A percentile compares a stretch with the other conserved stretches of the same genome.
Conservation (phyloP, 2,888 invertebrate genomes). For the Troilus luridus region DNA sequence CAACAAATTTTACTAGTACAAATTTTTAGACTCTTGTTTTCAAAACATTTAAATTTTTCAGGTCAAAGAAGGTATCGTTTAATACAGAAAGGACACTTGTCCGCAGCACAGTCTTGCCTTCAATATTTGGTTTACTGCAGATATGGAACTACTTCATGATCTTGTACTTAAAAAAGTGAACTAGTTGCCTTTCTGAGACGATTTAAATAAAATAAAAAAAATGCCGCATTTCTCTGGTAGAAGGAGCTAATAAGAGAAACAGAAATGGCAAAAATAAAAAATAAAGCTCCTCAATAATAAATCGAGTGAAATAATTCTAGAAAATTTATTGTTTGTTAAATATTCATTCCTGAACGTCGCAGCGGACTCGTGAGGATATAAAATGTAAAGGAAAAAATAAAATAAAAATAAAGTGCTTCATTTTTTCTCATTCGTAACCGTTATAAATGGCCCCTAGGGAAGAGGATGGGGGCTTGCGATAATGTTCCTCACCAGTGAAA, state of each 20-base stretch:
- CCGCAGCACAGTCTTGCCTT: too few species aligned
- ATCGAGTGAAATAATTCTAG: slow-evolving; percentile 29
- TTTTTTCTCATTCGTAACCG: slow-evolving; percentile 18
- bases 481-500: neutral
- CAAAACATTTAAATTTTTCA: too few species aligned
- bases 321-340: slow-evolving; percentile 30
- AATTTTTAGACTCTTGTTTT: too few species aligned
- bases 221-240: too few species aligned
- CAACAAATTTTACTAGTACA: too few species aligned
- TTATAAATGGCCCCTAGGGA: neutral
- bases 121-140: too few species aligned
- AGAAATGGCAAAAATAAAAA: neutral
- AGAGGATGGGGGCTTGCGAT: slow-evolving; percentile 37
- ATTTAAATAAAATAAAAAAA: too few species aligned
- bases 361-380: neutral
- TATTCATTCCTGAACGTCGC: neutral
- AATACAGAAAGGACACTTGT: too few species aligned
- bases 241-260: neutral
- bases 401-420: neutral
- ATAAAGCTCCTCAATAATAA: neutral
- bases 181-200: too few species aligned
- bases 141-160: too few species aligned
- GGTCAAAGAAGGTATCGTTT: too few species aligned
- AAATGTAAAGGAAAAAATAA: neutral
- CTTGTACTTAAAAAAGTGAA: too few species aligned